Evolutionary conservation across 2,113 vertebrate genomes (phyloP), one percentile per base, ranked within the genome.

Genomic region (Sebastes fasciatus): DNA sequence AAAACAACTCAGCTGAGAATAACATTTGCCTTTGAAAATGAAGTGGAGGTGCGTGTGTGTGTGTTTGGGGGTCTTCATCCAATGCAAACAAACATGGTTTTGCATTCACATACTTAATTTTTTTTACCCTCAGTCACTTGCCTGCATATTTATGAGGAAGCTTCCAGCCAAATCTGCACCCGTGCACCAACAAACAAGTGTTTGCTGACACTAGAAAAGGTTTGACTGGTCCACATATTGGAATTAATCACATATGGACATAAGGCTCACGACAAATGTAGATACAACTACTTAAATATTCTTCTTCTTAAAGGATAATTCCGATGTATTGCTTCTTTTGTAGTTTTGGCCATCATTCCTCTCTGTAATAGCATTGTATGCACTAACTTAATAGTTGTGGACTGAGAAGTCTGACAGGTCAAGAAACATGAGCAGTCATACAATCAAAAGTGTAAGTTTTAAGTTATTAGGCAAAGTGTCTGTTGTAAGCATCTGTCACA

Each of bases 51-150:
- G 51, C 21, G 60, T 76, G 72, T 88, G 86, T 88, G 86, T 88
- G 86, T 85, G 86, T 80, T 77, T 78, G 55, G 55, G 57, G 66
- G 63, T 82, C 23, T 61, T 40, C 26, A 19, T 82, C 81, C 92
- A 93, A 82, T 54, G 60, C 80, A 87, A 92, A 91, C 83, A 80
- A 74, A 72, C 14, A 49, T 46, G 80, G 63, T 58, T 82, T 68
- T 84, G 64, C 62, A 51, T 78, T 70, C 76, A 76, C 62, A 83
- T 82, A 2, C 54, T 73, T 77, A 1, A 58, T 10, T 62, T 71
- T 77, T 12, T 71, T 58, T 67, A 40, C 21, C 11, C 48, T 70
- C 14, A 45, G 16, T 11, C 78, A 55, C 40, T 78, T 3, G 43
- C 62, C 66, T 62, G 45, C 55, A 75, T 69, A 61, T 61, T 62